These are phyloP conservation scores for Lamellibrachia columna DNA, from an alignment of 2,888 invertebrate species.

Conservation along the genomic window DNA sequence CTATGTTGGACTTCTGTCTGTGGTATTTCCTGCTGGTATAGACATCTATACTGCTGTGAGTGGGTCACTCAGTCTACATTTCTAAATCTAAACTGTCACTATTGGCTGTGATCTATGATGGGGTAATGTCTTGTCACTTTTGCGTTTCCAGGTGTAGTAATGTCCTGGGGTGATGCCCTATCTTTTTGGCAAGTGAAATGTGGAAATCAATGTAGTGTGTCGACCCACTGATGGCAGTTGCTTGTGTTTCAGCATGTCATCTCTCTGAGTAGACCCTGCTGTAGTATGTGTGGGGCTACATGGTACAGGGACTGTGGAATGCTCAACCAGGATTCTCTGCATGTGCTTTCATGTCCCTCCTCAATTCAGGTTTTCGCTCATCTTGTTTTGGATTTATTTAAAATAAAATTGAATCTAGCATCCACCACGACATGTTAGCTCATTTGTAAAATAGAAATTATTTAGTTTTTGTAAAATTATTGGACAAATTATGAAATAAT, in stretches of 20 bases:
- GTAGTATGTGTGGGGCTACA: background rate
- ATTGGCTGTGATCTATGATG: too few species aligned
- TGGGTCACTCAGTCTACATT: background rate
- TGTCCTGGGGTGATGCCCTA: background rate
- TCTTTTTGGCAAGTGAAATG: too few species aligned
- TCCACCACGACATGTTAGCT: too few species aligned
- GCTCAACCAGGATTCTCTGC: too few species aligned
- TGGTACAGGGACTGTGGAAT: background rate
- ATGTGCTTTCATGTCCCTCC: too few species aligned
- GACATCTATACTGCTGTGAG: background rate
- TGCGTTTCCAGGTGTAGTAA: background rate
- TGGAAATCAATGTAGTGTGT: background rate
- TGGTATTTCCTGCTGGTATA: background rate
- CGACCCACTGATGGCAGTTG: background rate
- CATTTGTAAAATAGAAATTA: too few species aligned
- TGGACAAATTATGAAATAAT: too few species aligned
- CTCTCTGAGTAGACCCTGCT: background rate
- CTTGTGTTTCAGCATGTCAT: background rate
- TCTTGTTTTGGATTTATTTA: too few species aligned
- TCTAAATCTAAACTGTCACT: background rate
- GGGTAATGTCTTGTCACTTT: background rate
- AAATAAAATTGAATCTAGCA: too few species aligned
- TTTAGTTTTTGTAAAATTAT: too few species aligned
- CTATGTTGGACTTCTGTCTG: background rate
- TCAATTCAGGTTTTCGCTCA: too few species aligned